Evolutionary conservation across 2,113 vertebrate species (phyloP).

Genomic region (Oryzias woworae): DNA sequence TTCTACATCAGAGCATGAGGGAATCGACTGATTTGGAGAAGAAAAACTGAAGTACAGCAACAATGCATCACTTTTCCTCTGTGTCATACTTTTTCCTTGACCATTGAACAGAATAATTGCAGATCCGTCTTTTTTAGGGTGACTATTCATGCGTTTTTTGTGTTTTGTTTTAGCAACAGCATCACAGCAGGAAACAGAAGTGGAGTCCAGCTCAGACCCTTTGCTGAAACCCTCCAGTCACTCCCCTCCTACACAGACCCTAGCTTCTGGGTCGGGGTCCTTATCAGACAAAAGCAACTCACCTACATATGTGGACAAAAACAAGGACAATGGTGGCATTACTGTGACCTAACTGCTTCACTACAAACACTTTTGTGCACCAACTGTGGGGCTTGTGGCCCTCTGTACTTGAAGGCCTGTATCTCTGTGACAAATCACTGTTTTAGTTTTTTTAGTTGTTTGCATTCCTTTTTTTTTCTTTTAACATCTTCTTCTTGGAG

Average conservation of each 20-base stretch:
- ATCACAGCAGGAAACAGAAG: constrained; percentile 90
- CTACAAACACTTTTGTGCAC: constrained; percentile 34
- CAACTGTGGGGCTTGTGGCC: constrained; percentile 10
- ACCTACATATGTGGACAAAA: constrained; percentile 82
- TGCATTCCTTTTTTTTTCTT: constrained; percentile 26
- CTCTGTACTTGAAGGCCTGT: constrained; percentile 38
- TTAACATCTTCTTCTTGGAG: constrained; percentile 39
- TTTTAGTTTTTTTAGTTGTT: neutral
- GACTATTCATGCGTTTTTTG: constrained; percentile 21
- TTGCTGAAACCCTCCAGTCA: constrained; percentile 82
- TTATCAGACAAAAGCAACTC: constrained; percentile 85
- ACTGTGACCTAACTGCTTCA: constrained; percentile 79
- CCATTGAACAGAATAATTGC: too few species aligned
- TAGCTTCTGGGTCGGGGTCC: constrained; percentile 75
- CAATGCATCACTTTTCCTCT: too few species aligned
- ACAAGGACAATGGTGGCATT: constrained; percentile 85
- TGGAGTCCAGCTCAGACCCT: constrained; percentile 82
- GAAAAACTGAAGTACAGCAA: too few species aligned
- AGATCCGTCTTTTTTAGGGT: neutral
- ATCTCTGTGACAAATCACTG: constrained; percentile 50
- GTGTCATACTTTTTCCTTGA: too few species aligned
- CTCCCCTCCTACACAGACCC: constrained; percentile 78
- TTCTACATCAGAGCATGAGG: too few species aligned
- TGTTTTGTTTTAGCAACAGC: constrained; percentile 77
- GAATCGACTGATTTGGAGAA: too few species aligned